A percentile compares a stretch with the other conserved stretches of the same genome.
Evolutionary conservation across 2,888 invertebrate species (phyloP).

Genomic region (Troides oblongomaculatus): DNA sequence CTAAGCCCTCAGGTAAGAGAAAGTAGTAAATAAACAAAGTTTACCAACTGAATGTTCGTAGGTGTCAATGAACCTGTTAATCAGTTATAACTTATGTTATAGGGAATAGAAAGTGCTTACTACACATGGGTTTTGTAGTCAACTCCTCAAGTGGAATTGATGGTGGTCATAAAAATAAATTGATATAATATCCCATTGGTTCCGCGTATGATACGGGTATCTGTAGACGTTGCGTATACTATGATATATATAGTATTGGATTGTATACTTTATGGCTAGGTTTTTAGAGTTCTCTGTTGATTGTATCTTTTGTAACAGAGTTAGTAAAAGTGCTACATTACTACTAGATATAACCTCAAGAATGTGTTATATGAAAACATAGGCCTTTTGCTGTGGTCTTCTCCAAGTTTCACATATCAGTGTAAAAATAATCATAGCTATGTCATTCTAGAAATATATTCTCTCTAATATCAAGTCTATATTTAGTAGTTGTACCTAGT

Average conservation of each 20-base stretch:
- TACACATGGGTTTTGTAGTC: not conserved
- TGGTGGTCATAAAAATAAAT: slow-evolving; percentile 10
- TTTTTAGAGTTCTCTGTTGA: not conserved
- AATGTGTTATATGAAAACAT: too few species aligned
- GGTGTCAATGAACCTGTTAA: not conserved
- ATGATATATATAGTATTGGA: not conserved
- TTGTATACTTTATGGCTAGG: not conserved
- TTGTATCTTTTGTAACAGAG: too few species aligned
- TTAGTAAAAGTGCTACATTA: too few species aligned
- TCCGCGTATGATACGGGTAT: not conserved
- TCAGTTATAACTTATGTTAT: slow-evolving; percentile 1
- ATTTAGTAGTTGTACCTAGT: too few species aligned
- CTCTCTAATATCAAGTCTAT: too few species aligned
- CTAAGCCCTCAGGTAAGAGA: slow-evolving; percentile 1
- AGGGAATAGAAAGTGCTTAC: slow-evolving; percentile 14
- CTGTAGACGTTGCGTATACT: not conserved
- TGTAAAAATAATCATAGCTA: too few species aligned
- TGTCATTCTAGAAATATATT: too few species aligned
- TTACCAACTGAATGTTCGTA: not conserved
- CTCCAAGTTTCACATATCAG: too few species aligned
- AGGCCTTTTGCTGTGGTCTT: too few species aligned
- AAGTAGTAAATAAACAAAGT: slow-evolving; percentile 4
- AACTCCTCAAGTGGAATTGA: slow-evolving; percentile 11
- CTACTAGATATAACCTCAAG: too few species aligned
- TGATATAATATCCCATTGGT: slow-evolving; percentile 7